Conservation (phyloP, 2,888 invertebrate species). For the Molanna angustata region DNA sequence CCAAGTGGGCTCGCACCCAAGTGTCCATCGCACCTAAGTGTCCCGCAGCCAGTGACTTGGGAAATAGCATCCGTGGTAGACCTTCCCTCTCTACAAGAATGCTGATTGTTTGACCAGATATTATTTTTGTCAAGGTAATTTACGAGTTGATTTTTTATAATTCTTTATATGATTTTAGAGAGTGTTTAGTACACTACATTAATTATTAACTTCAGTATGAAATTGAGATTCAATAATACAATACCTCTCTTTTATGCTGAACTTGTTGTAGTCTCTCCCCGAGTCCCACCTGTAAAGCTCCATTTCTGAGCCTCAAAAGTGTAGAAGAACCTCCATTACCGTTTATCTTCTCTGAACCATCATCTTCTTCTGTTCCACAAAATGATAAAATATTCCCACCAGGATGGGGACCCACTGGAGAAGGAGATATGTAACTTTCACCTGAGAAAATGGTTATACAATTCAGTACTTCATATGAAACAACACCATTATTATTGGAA, state of each 20-base stretch:
- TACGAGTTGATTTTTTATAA: neutral
- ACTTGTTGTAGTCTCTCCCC: conserved; percentile 57
- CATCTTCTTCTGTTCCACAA: conserved; percentile 48
- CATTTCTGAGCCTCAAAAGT: conserved; percentile 62
- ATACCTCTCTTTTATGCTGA: conserved; percentile 50
- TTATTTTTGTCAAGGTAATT: too few relatives aligned
- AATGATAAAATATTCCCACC: conserved; percentile 36
- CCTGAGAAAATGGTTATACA: conserved; percentile 37
- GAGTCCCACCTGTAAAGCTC: conserved; percentile 64
- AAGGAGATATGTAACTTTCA: conserved; percentile 60
- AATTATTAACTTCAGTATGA: too few relatives aligned
- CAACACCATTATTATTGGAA: too few relatives aligned
- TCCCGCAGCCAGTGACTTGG: too few relatives aligned
- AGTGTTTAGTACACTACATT: too few relatives aligned
- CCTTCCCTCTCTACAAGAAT: too few relatives aligned
- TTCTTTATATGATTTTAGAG: neutral
- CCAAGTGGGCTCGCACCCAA: too few relatives aligned
- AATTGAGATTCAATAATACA: neutral
- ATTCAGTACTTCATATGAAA: too few relatives aligned
- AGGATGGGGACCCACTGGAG: conserved; percentile 55
- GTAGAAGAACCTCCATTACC: conserved; percentile 55
- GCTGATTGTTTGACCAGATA: too few relatives aligned
- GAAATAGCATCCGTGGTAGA: too few relatives aligned
- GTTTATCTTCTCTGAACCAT: conserved; percentile 45
- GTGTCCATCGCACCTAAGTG: too few relatives aligned